phyloP scores from a whole-genome alignment of 2,888 invertebrate species.

The Toxonevra muliebris region DNA sequence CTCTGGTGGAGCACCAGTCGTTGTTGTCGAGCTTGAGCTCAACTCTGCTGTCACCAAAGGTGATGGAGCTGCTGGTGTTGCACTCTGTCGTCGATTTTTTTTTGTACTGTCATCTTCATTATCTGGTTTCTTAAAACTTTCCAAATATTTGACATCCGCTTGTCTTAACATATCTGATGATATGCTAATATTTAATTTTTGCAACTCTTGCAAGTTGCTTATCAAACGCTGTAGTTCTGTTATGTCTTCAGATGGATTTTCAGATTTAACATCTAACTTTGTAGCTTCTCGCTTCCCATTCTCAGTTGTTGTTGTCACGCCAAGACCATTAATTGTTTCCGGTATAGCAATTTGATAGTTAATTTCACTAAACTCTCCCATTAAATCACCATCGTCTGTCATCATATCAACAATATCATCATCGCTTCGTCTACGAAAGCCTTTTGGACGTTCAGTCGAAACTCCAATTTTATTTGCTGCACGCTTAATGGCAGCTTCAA shows the following conservation, averaged over 20 bases:
- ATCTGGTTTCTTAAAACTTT: constrained; percentile 45
- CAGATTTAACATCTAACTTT: constrained; percentile 8
- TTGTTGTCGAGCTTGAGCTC: no score
- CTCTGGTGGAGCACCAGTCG: no score
- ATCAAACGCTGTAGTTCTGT: constrained; percentile 66
- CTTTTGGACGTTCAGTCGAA: constrained; percentile 50
- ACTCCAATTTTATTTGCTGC: constrained; percentile 58
- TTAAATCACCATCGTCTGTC: constrained; percentile 46
- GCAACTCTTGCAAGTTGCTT: constrained; percentile 63
- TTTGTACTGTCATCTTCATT: constrained; percentile 40
- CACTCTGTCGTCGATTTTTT: constrained; percentile 67
- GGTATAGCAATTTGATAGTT: constrained; percentile 57
- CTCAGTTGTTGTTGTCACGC: constrained; percentile 16
- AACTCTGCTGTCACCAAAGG: no score
- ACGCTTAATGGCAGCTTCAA: constrained; percentile 58
- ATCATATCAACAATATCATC: constrained; percentile 33
- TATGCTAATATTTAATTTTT: constrained; percentile 54
- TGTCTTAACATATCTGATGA: constrained; percentile 61
- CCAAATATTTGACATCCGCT: constrained; percentile 53
- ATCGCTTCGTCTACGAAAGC: constrained; percentile 51
- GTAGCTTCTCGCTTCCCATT: constrained; percentile 30
- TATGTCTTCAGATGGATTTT: constrained; percentile 40
- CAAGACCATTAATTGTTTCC: constrained; percentile 11
- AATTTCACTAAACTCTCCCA: constrained; percentile 56
- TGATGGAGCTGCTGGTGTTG: background rate